Conservation (phyloP, 2,113 vertebrate genomes). For the Mormyrus lacerda region DNA sequence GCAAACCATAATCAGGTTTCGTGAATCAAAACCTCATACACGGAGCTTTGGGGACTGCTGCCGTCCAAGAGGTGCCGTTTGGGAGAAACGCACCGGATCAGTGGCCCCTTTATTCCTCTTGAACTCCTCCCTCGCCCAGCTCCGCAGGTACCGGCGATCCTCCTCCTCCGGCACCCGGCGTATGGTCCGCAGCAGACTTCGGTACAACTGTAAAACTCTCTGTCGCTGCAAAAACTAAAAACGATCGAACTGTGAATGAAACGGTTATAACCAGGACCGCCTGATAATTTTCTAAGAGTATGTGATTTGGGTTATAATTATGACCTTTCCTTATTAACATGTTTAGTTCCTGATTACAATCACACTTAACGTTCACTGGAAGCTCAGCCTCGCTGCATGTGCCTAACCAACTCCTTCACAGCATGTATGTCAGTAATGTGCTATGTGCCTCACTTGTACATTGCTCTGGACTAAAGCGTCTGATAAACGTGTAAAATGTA, state of each 20-base stretch:
- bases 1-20: not conserved
- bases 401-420: not conserved
- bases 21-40: not conserved
- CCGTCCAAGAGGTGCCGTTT: not conserved
- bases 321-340: not conserved
- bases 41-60: not conserved
- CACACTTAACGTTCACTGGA: not conserved
- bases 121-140: constrained; percentile 87
- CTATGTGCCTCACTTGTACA: not conserved
- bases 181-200: constrained; percentile 70
- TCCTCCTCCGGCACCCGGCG: constrained; percentile 63
- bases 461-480: not conserved
- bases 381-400: not conserved
- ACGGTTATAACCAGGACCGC: not conserved
- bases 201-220: constrained; percentile 76
- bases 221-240: constrained; percentile 84
- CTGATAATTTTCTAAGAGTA: not conserved
- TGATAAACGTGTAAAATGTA: not conserved
- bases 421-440: not conserved
- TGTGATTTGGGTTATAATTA: not conserved
- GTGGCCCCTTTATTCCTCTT: constrained; percentile 72
- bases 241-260: not conserved
- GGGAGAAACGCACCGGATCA: constrained; percentile 63
- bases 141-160: constrained; percentile 69
- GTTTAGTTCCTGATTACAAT: not conserved